Evolutionary conservation across 2,797 vertebrate genomes (phyloP), one percentile per base, ranked within the genome.

Genomic region (Syngnathus acus): DNA sequence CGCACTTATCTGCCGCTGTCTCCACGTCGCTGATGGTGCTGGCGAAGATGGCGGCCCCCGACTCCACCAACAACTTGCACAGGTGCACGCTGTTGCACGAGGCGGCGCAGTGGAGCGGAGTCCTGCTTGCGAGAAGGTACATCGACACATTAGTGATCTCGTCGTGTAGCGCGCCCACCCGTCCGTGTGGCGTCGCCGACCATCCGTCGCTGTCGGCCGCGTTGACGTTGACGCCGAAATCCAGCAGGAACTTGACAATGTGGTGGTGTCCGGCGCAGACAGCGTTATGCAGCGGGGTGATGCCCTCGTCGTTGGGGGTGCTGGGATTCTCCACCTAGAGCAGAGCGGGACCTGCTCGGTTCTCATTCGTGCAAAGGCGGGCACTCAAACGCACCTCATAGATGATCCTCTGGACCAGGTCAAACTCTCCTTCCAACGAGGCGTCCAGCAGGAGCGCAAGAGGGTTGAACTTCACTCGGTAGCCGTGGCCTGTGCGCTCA

Each of bases 31-130:
- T 99, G 73, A 99, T 98, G 71, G 97, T 99, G 64, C 94, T 95
- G 77, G 95, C 97, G 69, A 99, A 98, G 80, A 99, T 94, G 71
- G 97, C 97, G 0, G 97, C 97, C 0, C 97, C 97, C 0, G 96
- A 98, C 90, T 99, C 97, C 2, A 99, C 97, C 82, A 99, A 84
- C 67, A 98, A 75, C 68, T 98, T 99, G 83, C 96, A 99, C 72
- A 99, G 96, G 78, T 98, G 97, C 40, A 97, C 96, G 0, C 97
- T 99, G 90, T 99, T 99, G 89, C 97, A 99, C 61, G 97, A 99
- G 23, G 97, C 97, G 0, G 97, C 96, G 9, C 97, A 99, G 82
- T 99, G 97, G 73, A 99, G 90, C 0, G 97, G 97, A 1, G 97
- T 99, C 97, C 97, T 99, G 82, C 50, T 74, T 55, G 26, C 14